Evolutionary conservation across 2,888 invertebrate genomes (phyloP), one percentile per base, ranked within the genome.

Genomic region (Drosophila lacicola): DNA sequence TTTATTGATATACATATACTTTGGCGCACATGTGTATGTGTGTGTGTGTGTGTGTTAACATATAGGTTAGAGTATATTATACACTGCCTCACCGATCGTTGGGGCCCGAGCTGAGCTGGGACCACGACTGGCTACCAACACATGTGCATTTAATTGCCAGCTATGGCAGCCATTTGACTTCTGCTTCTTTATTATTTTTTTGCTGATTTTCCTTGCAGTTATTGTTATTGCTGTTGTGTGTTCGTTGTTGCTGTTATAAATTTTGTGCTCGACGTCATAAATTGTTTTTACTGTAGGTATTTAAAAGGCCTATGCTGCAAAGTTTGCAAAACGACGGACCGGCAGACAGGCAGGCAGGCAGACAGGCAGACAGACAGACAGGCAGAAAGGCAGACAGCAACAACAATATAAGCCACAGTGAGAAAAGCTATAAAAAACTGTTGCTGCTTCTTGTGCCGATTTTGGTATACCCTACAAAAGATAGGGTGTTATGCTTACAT

Each of bases 111-210:
- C 3, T 21, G 41, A 13, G 33, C 3, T 11, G 11, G 36, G 37
- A 11, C 11, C 17, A 34, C 21, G 50, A 44, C 44, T 29, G 29
- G 34, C 39, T 25, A 44, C 25, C 41, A 34, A 55, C 67, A 64
- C 80, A 65, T 76, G 65, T 78, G 63, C 71, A 79, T 69, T 80
- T 82, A 75, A 79, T 79, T 78, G 80, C 78, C 51, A 50, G 39
- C 51, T 49, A 46, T 57, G 74, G 51, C 72, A 69, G 56, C 60
- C 54, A 74, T 75, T 75, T 70, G 57, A 49, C 62, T 69, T 64
- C 29, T 29, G 29, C 29, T 29, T 29, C 29, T 29, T 29, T 29
- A 29, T 29, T 8, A 29, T 19, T 50, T 44, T 34, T 39, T 53
- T 47, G 51, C 45, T 36, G 50, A 51, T 47, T 25, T 55, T 62